Evolutionary conservation across 2,888 invertebrate genomes (phyloP).

Genomic region (Rhagophthalmus giganteus): DNA sequence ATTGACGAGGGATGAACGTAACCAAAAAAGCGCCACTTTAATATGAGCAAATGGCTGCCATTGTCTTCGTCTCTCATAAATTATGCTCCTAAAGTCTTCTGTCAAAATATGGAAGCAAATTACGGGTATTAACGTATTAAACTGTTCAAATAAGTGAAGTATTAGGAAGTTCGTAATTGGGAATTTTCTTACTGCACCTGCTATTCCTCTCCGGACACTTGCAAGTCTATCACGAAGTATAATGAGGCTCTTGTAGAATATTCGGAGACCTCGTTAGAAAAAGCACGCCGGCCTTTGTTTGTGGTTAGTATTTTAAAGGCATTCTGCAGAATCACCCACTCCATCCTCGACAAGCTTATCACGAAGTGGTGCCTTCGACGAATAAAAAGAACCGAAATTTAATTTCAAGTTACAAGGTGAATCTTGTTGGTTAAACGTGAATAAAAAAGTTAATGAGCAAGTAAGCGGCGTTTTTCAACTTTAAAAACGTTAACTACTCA

Average conservation of each 20-base stretch:
- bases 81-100: constrained; percentile 10
- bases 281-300: constrained; percentile 30
- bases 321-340: constrained; percentile 38
- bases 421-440: neutral
- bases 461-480: neutral
- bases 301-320: constrained; percentile 19
- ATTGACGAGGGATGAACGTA: constrained; percentile 11
- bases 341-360: constrained; percentile 20
- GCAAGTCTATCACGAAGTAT: constrained; percentile 8
- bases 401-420: constrained; percentile 7
- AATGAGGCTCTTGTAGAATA: neutral
- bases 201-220: constrained; percentile 3
- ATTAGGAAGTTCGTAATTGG: constrained; percentile 22
- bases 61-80: constrained; percentile 14
- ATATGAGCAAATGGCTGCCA: constrained; percentile 8
- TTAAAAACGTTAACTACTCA: neutral
- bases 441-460: neutral
- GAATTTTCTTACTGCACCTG: constrained; percentile 16
- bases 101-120: constrained; percentile 11
- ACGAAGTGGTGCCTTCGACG: constrained; percentile 11
- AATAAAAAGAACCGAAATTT: constrained; percentile 14
- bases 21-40: neutral
- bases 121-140: constrained; percentile 14
- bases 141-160: constrained; percentile 16
- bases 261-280: constrained; percentile 9